phyloP scores from a whole-genome alignment of 2,113 vertebrate species.

The Pterophyllum scalare region DNA sequence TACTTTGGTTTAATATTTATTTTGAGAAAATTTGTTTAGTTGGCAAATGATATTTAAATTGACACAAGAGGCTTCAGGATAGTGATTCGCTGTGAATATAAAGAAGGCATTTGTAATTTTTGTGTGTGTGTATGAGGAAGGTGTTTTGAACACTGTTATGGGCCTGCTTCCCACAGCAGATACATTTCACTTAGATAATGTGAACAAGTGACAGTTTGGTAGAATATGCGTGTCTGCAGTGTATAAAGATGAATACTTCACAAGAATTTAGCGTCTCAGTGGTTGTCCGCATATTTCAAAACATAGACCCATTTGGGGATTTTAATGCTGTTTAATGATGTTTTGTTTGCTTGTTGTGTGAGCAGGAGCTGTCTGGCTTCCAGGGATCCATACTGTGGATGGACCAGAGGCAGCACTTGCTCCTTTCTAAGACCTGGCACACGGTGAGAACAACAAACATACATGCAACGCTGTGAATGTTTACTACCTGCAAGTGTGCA shows the following conservation, averaged over 20 bases:
- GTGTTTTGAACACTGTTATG: background rate
- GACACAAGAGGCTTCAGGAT: background rate
- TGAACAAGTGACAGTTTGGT: background rate
- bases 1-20: conserved; percentile 25
- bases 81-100: conserved; percentile 7
- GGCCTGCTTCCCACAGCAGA: conserved; percentile 6
- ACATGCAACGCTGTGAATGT: background rate
- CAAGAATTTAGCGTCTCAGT: conserved; percentile 4
- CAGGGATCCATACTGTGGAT: conserved; percentile 95
- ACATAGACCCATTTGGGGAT: background rate
- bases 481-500: background rate
- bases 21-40: background rate
- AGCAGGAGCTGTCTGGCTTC: conserved; percentile 91
- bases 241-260: background rate
- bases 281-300: background rate
- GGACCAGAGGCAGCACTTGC: conserved; percentile 91
- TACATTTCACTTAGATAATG: conserved; percentile 18
- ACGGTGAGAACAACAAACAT: conserved; percentile 80
- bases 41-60: conserved; percentile 12
- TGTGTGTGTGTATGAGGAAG: background rate
- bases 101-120: conserved; percentile 12
- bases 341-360: conserved; percentile 31
- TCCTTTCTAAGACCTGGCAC: conserved; percentile 89
- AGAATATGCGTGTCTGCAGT: conserved; percentile 3
- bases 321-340: background rate